These are phyloP conservation scores for Tenrec ecaudatus DNA, from an alignment of 2,113 vertebrate species.

Conservation along the genomic window DNA sequence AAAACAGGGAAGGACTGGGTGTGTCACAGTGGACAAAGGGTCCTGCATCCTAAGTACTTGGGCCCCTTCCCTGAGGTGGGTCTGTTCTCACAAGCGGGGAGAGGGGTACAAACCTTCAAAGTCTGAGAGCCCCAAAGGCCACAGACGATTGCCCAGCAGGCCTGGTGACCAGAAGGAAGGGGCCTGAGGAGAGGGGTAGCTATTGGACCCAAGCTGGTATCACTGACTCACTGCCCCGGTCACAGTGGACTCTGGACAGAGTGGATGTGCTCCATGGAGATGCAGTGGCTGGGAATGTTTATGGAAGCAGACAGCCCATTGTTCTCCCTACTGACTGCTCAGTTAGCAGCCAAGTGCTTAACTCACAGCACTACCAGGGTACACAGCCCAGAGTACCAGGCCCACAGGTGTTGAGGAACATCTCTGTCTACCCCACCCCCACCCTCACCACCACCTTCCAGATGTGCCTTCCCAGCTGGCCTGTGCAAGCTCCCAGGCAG, in stretches of 20 bases:
- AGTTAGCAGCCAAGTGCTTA: no score
- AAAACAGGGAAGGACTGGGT: background rate
- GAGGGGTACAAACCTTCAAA: background rate
- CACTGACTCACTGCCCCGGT: background rate
- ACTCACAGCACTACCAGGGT: no score
- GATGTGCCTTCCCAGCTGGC: background rate
- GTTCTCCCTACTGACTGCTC: no score
- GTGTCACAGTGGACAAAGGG: background rate
- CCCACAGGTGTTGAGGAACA: background rate
- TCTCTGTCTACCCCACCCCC: background rate
- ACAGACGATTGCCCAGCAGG: background rate
- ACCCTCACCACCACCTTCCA: no score
- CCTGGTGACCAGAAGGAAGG: no score
- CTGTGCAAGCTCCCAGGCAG: background rate
- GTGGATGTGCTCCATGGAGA: no score
- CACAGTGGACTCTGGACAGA: no score
- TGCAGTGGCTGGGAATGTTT: no score
- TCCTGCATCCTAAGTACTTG: accelerated
- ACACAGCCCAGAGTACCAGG: background rate
- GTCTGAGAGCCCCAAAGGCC: background rate
- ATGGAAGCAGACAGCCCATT: no score
- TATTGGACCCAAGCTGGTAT: background rate
- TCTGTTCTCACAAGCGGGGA: background rate
- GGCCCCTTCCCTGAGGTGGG: accelerated
- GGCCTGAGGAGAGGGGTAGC: no score